Evolutionary conservation across 37 sponge, comb jelly and placozoan species (phyloP), one percentile per base, ranked within the genome.

Genomic region (Halichondria panicea): DNA sequence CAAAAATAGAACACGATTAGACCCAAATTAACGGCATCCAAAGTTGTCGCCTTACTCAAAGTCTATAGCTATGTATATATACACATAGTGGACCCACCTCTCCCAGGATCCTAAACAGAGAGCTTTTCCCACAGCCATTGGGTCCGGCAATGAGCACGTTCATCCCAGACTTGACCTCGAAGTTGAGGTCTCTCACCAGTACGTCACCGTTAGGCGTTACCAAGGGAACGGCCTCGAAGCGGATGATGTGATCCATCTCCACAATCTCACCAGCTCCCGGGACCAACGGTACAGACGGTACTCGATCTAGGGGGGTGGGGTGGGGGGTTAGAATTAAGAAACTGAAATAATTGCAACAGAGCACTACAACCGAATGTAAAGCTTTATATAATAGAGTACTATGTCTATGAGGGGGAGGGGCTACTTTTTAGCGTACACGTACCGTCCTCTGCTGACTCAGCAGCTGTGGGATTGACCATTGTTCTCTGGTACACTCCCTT

Each of bases 91-190:
- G 7, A 43, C 75, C 4, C 63, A 93, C 94, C 65, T 93, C 97
- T 69, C 97, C 94, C 21, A 96, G 75, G 24, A 93, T 89, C 46
- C 97, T 71, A 61, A 96, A 93, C 7, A 96, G 82, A 21, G 97
- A 96, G 80, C 97, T 96, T 79, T 96, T 96, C 25, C 97, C 97
- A 80, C 97, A 96, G 28, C 97, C 97, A 67, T 96, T 96, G 36
- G 97, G 97, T 28, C 97, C 97, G 84, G 93, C 89, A 22, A 96
- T 91, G 30, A 96, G 70, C 31, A 91, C 89, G 68, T 96, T 93
- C 91, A 93, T 89, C 1, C 97, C 97, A 43, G 93, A 83, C 56
- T 80, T 84, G n/a, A 95, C 92, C 70, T 95, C 96, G 86, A 95
- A 95, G 65, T 71, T 78, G 53, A 95, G 80, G 19, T 82, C 81